Percentiles rank a stretch among this genome's conserved stretches.
Conservation (phyloP, 2,888 invertebrate species). For the Agrypnus murinus region DNA sequence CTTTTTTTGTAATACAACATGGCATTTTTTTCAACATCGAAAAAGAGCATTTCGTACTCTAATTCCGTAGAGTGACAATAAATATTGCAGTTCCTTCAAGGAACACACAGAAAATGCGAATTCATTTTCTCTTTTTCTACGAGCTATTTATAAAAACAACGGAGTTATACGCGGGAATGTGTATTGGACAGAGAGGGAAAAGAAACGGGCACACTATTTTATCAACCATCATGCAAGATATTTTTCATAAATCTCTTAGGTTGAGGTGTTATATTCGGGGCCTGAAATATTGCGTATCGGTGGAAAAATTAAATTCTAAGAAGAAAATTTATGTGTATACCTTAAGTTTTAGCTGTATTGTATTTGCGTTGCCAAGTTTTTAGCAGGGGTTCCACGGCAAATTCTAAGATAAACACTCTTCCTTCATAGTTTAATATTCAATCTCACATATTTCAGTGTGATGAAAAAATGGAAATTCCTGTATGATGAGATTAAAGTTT, state of each 20-base stretch:
- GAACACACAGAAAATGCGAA: constrained; percentile 39
- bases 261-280: constrained; percentile 57
- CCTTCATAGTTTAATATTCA: constrained; percentile 30
- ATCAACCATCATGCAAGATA: constrained; percentile 53
- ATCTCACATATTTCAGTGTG: constrained; percentile 21
- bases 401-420: constrained; percentile 36
- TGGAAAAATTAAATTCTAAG: constrained; percentile 58
- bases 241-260: constrained; percentile 59
- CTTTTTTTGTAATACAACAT: background rate
- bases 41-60: constrained; percentile 47
- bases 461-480: background rate
- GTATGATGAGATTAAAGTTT: too few species aligned
- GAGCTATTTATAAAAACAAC: constrained; percentile 40
- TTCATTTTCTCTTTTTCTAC: constrained; percentile 35
- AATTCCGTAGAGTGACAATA: constrained; percentile 58
- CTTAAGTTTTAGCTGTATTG: constrained; percentile 47
- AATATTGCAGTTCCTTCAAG: constrained; percentile 54
- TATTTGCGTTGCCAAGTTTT: constrained; percentile 46
- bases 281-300: constrained; percentile 59
- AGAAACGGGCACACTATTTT: constrained; percentile 33
- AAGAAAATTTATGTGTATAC: constrained; percentile 52
- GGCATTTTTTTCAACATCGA: constrained; percentile 19
- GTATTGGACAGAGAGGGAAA: constrained; percentile 18
- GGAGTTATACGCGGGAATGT: background rate
- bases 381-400: constrained; percentile 28